Conservation (phyloP, 2,797 vertebrate genomes). For the Fistularia tabacaria region DNA sequence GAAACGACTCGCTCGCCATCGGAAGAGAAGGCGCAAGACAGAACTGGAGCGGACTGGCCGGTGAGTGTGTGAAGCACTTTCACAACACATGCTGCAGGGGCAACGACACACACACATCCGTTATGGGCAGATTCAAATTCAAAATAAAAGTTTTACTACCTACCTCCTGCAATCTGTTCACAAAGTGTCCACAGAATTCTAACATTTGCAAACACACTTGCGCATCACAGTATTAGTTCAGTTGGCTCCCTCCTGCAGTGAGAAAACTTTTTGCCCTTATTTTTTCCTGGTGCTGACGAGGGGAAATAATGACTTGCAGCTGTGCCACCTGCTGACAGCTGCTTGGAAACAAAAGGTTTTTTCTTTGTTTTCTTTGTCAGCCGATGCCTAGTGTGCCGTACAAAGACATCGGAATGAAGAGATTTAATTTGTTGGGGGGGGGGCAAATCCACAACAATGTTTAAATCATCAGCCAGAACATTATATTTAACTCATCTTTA, state of each 20-base stretch:
- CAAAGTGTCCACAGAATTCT: constrained; percentile 1
- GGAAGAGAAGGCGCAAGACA: constrained; percentile 84
- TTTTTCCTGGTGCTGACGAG: background rate
- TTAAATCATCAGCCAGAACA: constrained; percentile 6
- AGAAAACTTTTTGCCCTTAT: constrained; percentile 17
- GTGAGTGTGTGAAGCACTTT: constrained; percentile 73
- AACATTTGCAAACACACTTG: constrained; percentile 7
- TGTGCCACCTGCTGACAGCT: constrained; percentile 49
- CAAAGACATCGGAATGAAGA: background rate
- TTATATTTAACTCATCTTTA: background rate
- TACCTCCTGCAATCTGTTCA: background rate
- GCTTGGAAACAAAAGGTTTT: constrained; percentile 23
- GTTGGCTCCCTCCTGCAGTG: background rate
- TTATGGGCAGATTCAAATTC: background rate
- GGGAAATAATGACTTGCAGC: constrained; percentile 16
- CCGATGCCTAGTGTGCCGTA: background rate
- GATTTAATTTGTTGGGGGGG: background rate
- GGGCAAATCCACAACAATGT: background rate
- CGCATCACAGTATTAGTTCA: constrained; percentile 6
- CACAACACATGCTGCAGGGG: constrained; percentile 71
- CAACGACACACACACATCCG: constrained; percentile 14
- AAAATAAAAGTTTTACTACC: background rate
- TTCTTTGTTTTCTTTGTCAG: constrained; percentile 20
- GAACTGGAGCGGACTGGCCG: constrained; percentile 81
- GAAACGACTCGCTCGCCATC: constrained; percentile 82